phyloP scores from a whole-genome alignment of 2,797 vertebrate species.

The Pantherophis alleghaniensis region DNA sequence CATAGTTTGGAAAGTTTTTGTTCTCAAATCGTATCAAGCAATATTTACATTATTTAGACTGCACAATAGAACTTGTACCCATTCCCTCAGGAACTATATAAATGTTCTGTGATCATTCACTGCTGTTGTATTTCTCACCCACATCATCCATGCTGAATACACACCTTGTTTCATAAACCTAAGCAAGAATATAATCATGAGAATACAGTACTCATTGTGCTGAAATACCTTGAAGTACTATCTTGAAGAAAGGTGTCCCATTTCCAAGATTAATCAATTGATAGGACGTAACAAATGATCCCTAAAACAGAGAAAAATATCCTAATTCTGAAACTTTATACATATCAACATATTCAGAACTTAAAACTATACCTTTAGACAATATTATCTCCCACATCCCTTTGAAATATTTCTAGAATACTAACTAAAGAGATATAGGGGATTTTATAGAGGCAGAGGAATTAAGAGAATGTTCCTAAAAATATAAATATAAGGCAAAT shows the following conservation, averaged over 20 bases:
- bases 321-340: neutral
- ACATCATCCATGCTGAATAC: neutral
- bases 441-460: neutral
- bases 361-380: neutral
- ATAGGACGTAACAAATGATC: constrained; percentile 55
- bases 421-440: neutral
- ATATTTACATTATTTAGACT: neutral
- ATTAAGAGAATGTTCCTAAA: neutral
- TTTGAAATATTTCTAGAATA: neutral
- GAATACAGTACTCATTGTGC: neutral
- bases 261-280: constrained; percentile 58
- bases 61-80: neutral
- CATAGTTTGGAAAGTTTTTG: neutral
- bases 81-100: neutral
- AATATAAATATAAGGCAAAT: neutral
- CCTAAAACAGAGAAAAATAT: constrained; percentile 56
- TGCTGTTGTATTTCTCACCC: neutral
- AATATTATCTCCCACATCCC: neutral
- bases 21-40: neutral
- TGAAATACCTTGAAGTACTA: constrained; percentile 70
- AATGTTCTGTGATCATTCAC: neutral
- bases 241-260: constrained; percentile 63
- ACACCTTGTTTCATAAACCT: neutral
- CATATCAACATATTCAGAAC: neutral
- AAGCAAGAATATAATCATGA: neutral